These are phyloP conservation scores for Linurgus olivaceus DNA, from an alignment of 2,797 vertebrate genomes.

Conservation along the genomic window DNA sequence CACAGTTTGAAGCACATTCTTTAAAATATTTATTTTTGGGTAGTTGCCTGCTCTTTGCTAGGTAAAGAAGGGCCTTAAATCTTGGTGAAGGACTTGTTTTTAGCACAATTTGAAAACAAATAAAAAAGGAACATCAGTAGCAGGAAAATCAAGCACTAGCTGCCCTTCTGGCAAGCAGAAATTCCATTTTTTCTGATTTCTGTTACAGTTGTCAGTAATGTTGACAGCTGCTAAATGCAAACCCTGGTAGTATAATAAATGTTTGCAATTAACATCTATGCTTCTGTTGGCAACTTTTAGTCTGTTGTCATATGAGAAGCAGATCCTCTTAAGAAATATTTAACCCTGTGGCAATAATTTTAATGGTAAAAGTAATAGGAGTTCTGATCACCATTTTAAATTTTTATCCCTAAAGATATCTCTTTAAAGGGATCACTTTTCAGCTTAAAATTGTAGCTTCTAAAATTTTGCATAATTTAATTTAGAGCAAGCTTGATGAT, in stretches of 20 bases:
- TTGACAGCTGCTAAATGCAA: constrained; percentile 71
- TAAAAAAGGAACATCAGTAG: not conserved
- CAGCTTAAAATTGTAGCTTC: not conserved
- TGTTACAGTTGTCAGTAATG: constrained; percentile 56
- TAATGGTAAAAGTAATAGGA: not conserved
- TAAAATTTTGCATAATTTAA: not conserved
- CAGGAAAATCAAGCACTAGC: constrained; percentile 6
- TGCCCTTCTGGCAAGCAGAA: constrained; percentile 54
- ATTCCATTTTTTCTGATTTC: constrained; percentile 47
- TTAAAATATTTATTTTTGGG: not conserved
- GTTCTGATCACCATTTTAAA: not conserved
- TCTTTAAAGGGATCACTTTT: not conserved
- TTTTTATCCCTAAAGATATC: not conserved
- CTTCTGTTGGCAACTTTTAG: constrained; percentile 36
- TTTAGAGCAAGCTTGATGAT: not conserved
- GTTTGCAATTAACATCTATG: constrained; percentile 60
- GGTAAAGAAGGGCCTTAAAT: not conserved
- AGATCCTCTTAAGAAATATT: constrained; percentile 54
- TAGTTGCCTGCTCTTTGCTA: not conserved
- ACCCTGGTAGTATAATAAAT: constrained; percentile 37
- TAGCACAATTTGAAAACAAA: not conserved
- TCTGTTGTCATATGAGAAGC: constrained; percentile 39
- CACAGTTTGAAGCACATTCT: not conserved
- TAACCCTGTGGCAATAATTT: not conserved
- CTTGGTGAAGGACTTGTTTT: not conserved